Evolutionary conservation across 2,888 invertebrate species (phyloP), one percentile per base, ranked within the genome.

Genomic region (Paralinhomoeus sp.): DNA sequence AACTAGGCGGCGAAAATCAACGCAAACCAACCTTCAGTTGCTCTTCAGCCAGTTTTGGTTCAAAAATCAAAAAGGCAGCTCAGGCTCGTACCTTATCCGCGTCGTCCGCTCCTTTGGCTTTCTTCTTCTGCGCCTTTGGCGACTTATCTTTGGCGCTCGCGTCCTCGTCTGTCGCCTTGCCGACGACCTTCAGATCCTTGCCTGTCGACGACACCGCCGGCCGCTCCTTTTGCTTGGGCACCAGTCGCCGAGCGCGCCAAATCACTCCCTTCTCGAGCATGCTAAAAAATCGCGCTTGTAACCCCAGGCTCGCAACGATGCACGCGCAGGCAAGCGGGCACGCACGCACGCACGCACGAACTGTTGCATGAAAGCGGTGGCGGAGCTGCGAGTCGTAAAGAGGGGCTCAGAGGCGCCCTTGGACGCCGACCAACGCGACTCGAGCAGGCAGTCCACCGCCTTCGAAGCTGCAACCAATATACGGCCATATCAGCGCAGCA

Each of bases 361-460:
- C 41, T 23, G 17, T 36, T 49, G 48, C 41, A 50, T 40, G 24
- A 43, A 49, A 31, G 20, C 24, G 15, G 27, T 35, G 34, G n/a
- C 18, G 9, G 80, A 77, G 56, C 76, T 74, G 37, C 89, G 73
- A 7, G 77, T 77, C 23, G 77, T 74, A 64, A 97, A 91, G 37
- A 80, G 63, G 0, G 78, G 73, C 43, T 72, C 74, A 51, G 76
- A 75, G 43, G 76, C 75, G 20, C 63, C 57, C 33, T 62, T 60
- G 31, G 53, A 51, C 38, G 75, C 73, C 47, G 76, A 78, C 75
- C 82, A 97, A 63, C 81, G 80, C 1, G 93, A 93, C 37, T 80
- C 78, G 62, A 91, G 65, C 9, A 97, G 67, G 1, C 78, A 79
- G 62, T 93, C 89, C 17, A 97, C 76, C 1, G 91, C 93, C 63